Evolutionary conservation across 2,797 vertebrate species (phyloP).

Genomic region (Enteromius paludinosus): DNA sequence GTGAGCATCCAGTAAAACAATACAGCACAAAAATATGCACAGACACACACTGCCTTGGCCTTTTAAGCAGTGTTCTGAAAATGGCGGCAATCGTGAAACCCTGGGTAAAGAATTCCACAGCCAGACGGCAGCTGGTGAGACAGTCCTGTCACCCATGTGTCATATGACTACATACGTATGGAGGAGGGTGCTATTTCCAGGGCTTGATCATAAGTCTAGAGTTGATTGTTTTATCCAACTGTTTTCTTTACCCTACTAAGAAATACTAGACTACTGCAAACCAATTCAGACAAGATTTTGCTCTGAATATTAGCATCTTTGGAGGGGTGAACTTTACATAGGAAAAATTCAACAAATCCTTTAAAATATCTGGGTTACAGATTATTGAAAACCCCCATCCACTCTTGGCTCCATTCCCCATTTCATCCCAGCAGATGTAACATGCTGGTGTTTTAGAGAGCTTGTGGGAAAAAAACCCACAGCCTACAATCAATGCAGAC

Average conservation of each 20-base stretch:
- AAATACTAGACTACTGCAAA: not conserved
- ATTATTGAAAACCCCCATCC: slow-evolving; percentile 5
- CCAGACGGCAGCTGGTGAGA: not conserved
- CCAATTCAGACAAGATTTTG: not conserved
- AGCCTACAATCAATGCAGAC: slow-evolving; percentile 19
- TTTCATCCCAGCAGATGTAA: slow-evolving; percentile 19
- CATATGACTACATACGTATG: slow-evolving; percentile 1
- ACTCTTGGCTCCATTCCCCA: slow-evolving; percentile 11
- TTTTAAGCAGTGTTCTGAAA: not conserved
- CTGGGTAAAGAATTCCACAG: slow-evolving; percentile 5
- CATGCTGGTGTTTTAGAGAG: not conserved
- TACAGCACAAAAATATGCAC: not conserved
- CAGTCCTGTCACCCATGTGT: slow-evolving; percentile 21
- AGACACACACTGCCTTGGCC: not conserved
- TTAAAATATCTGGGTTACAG: slow-evolving; percentile 19
- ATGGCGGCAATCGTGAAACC: not conserved
- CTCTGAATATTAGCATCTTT: not conserved
- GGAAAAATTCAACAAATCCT: slow-evolving; percentile 7
- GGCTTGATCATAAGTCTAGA: slow-evolving; percentile 1
- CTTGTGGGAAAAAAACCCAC: slow-evolving; percentile 16
- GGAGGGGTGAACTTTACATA: not conserved
- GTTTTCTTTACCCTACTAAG: not conserved
- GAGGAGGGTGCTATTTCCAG: slow-evolving; percentile 11
- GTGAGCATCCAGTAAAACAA: not conserved
- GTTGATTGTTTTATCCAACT: slow-evolving; percentile 2